A percentile compares a stretch with the other conserved stretches of the same genome.
These are phyloP conservation scores for Pontoporia blainvillei DNA, from an alignment of 2,113 vertebrate genomes.

Conservation along the genomic window DNA sequence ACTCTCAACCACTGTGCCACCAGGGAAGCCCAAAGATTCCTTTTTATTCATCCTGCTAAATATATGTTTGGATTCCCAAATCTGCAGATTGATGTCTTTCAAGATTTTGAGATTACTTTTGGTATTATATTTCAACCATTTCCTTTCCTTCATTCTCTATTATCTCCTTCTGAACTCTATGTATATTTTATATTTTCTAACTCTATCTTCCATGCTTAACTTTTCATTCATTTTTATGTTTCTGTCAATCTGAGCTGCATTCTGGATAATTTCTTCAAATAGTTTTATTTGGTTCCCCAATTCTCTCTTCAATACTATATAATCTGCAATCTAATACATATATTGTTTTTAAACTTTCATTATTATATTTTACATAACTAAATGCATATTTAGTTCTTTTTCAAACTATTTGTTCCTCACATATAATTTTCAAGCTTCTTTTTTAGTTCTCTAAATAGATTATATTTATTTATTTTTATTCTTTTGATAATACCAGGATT, in stretches of 20 bases:
- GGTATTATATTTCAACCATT: background rate
- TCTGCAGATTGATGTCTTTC: background rate
- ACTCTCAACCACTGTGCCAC: no score
- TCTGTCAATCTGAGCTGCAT: background rate
- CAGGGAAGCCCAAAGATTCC: background rate
- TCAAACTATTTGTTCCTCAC: background rate
- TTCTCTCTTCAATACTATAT: background rate
- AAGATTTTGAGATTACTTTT: background rate
- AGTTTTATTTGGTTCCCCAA: background rate
- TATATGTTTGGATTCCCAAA: background rate
- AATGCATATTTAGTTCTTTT: background rate
- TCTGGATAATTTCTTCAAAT: background rate
- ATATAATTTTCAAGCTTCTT: background rate
- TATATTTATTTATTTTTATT: background rate
- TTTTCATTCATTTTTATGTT: background rate
- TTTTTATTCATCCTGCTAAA: background rate
- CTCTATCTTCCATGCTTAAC: background rate
- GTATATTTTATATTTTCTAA: conserved; percentile 8
- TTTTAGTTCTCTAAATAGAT: background rate
- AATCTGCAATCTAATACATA: background rate
- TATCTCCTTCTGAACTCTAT: background rate
- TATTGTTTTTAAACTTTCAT: background rate
- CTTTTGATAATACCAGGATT: background rate
- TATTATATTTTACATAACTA: background rate
- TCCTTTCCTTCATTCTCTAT: background rate